These are phyloP conservation scores for Mormyrus lacerda DNA, from an alignment of 2,113 vertebrate species.

Conservation along the genomic window DNA sequence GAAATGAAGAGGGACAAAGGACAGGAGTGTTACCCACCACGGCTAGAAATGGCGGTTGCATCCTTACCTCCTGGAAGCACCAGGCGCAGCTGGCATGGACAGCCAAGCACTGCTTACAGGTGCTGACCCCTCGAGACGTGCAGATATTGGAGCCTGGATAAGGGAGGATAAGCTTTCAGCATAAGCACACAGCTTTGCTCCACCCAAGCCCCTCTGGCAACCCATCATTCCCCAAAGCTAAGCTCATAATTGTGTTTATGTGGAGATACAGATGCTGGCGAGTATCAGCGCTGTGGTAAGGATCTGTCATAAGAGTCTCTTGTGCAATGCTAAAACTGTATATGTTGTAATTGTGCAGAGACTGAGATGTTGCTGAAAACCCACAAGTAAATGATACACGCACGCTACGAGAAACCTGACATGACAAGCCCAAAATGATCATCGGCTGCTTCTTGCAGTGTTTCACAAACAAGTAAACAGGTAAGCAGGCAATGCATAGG, in stretches of 20 bases:
- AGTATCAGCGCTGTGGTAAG: not conserved
- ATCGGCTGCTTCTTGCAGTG: not conserved
- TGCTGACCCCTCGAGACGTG: constrained; percentile 80
- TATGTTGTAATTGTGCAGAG: not conserved
- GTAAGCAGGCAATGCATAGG: not conserved
- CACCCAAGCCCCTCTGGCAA: not conserved
- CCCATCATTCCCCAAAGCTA: not conserved
- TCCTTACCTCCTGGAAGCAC: constrained; percentile 84
- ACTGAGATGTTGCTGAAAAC: not conserved
- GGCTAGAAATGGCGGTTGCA: not conserved
- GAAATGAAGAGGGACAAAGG: not conserved
- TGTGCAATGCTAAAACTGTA: not conserved
- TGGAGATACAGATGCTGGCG: not conserved
- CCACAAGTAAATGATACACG: not conserved
- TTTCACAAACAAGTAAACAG: not conserved
- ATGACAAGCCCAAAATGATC: not conserved
- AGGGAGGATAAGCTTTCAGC: constrained; percentile 20
- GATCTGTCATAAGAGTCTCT: not conserved
- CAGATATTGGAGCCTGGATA: constrained; percentile 86
- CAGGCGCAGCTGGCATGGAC: constrained; percentile 84
- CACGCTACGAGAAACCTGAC: not conserved
- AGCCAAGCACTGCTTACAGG: constrained; percentile 86
- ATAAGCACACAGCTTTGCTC: not conserved
- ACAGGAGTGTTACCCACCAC: too few species aligned
- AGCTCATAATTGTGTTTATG: not conserved